Evolutionary conservation across 2,888 invertebrate genomes (phyloP), one percentile per base, ranked within the genome.

Genomic region (Eremobia ochroleuca): DNA sequence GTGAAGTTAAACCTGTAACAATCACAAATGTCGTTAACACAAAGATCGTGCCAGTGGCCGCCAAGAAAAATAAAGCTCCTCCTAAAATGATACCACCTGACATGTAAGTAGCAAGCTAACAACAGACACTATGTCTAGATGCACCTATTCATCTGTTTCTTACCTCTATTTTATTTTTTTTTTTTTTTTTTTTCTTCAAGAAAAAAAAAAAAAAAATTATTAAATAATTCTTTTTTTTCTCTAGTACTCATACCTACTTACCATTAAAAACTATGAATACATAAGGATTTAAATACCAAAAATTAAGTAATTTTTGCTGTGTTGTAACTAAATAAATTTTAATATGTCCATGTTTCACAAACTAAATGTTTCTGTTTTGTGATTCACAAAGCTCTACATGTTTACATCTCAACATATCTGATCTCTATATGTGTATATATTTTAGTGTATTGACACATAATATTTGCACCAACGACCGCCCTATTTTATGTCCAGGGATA

Each of bases 21-120:
- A 95, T 95, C 3, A 93, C 92, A 2, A 92, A 94, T 84, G 91
- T 93, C 52, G 92, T 92, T 1, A 90, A 92, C 82, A 90, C 91
- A 2, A 92, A 93, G 82, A 85, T 92, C 37, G 91, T 91, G 69
- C 93, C 90, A 0, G 85, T 88, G 21, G 67, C 79, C 8, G 81
- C 78, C 3, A 92, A 90, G 46, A 88, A 89, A 79, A 37, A 83
- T 62, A 84, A 89, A 77, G 34, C 74, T 31, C 64, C 85, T 25
- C 91, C 92, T 11, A 92, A 90, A 87, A 91, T 94, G 78, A 94
- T 96, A 64, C 90, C 92, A 31, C 92, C 91, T 4, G 87, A 91
- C 46, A 87, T 91, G 96, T 96, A 90, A 94, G 96, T 92, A 85
- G 5, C n/a, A 49, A 58, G n/a, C 15, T 40, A n/a, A 28, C 13